Conservation (phyloP, 1,140 invertebrate genomes). For the Aphelenchoides besseyi region DNA sequence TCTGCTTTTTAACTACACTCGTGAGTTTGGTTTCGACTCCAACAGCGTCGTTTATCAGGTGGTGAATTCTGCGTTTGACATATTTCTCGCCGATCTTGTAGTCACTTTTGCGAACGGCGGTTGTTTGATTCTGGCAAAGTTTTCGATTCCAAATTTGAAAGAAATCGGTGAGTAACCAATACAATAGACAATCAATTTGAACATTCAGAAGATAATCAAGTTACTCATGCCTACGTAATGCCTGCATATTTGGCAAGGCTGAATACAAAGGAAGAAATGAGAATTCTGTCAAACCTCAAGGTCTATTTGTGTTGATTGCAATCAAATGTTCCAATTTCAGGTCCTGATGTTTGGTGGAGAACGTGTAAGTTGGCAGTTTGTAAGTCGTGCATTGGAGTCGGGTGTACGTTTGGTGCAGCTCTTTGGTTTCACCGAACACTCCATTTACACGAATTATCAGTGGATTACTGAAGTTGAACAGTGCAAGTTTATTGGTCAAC, state of each 20-base stretch:
- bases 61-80: conserved; percentile 39
- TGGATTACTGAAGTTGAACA: background rate
- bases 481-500: background rate
- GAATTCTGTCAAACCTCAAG: conserved; percentile 16
- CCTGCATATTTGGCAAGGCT: conserved; percentile 29
- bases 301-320: background rate
- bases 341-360: conserved; percentile 32
- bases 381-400: conserved; percentile 8
- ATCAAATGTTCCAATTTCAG: background rate
- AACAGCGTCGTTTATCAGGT: conserved; percentile 36
- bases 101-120: conserved; percentile 17
- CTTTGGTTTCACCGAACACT: conserved; percentile 40
- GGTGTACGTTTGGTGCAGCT: conserved; percentile 25
- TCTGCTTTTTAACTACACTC: conserved; percentile 24
- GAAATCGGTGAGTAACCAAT: conserved; percentile 26
- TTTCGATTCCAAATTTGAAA: conserved; percentile 14
- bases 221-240: conserved; percentile 42
- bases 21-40: background rate
- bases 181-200: background rate
- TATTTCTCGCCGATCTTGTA: conserved; percentile 32
- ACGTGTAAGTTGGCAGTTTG: conserved; percentile 16
- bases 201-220: conserved; percentile 11
- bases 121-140: conserved; percentile 18
- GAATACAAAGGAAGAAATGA: conserved; percentile 13
- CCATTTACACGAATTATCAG: conserved; percentile 38